These are phyloP conservation scores for Tylochromis polylepis DNA, from an alignment of 2,113 vertebrate species.

Conservation along the genomic window DNA sequence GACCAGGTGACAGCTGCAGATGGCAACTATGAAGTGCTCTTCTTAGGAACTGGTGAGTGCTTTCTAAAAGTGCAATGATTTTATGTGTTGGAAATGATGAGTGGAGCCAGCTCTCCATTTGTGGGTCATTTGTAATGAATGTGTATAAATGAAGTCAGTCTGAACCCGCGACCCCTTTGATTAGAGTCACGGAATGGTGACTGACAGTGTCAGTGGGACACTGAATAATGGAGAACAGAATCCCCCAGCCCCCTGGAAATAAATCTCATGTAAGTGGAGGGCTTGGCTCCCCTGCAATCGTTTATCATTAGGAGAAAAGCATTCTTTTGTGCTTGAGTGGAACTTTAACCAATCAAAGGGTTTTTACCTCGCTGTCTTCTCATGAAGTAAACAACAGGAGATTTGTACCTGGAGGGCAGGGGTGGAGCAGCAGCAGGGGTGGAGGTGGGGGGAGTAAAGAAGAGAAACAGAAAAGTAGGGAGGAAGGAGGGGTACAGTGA, in stretches of 20 bases:
- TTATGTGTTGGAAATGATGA: neutral
- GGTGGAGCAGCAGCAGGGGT: conserved; percentile 21
- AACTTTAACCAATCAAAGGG: conserved; percentile 49
- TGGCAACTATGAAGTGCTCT: conserved; percentile 97
- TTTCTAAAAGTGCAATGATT: neutral
- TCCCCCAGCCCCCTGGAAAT: neutral
- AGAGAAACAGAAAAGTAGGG: neutral
- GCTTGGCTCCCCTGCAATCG: conserved; percentile 35
- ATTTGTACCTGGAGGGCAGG: conserved; percentile 52
- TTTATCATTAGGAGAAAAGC: conserved; percentile 50
- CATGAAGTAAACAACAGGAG: conserved; percentile 49
- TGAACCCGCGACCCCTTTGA: conserved; percentile 24
- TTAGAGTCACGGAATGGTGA: neutral
- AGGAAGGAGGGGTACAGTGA: neutral
- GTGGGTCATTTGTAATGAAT: neutral
- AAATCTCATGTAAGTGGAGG: conserved; percentile 39
- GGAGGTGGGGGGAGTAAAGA: neutral
- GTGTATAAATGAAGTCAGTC: neutral
- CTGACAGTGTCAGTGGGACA: conserved; percentile 24
- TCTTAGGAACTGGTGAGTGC: conserved; percentile 92
- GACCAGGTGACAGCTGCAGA: conserved; percentile 97
- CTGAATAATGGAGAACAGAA: conserved; percentile 17
- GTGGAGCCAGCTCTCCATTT: neutral
- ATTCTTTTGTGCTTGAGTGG: conserved; percentile 41
- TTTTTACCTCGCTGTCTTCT: conserved; percentile 22